phyloP scores from a whole-genome alignment of 1,140 invertebrate genomes.

The Cyrtorhinus lividipennis region DNA sequence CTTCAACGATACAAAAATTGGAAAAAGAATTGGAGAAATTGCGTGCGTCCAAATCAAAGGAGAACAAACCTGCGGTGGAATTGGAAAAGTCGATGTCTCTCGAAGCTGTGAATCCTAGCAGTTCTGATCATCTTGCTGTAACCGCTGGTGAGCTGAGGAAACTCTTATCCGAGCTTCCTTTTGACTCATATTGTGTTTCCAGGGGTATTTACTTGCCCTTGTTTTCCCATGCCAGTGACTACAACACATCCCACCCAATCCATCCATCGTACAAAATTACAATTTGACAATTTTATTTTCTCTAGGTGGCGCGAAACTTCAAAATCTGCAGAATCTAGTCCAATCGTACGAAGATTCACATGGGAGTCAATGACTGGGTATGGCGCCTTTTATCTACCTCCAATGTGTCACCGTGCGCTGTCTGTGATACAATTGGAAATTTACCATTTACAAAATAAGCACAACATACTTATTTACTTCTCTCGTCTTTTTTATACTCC shows the following conservation, averaged over 20 bases:
- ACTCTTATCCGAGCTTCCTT: no score
- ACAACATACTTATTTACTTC: neutral
- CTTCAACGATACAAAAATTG: neutral
- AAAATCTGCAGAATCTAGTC: slow-evolving; percentile 4
- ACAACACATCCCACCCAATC: no score
- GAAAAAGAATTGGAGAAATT: neutral
- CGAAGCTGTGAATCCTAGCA: neutral
- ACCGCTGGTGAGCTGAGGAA: neutral
- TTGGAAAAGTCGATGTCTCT: neutral
- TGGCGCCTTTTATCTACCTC: neutral
- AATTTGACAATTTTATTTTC: no score
- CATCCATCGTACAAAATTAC: no score
- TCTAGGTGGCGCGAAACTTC: neutral
- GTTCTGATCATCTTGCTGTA: neutral
- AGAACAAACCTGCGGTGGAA: neutral
- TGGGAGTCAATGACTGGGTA: slow-evolving; percentile 1
- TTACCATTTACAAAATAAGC: neutral
- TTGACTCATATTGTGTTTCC: no score
- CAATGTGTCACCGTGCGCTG: neutral
- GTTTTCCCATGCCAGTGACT: no score
- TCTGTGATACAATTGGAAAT: neutral
- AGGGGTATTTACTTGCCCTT: no score
- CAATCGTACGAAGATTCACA: slow-evolving; percentile 1
- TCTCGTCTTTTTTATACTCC: neutral
- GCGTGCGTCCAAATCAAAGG: neutral